phyloP scores from a whole-genome alignment of 2,888 invertebrate species.

The Ophraella communa region DNA sequence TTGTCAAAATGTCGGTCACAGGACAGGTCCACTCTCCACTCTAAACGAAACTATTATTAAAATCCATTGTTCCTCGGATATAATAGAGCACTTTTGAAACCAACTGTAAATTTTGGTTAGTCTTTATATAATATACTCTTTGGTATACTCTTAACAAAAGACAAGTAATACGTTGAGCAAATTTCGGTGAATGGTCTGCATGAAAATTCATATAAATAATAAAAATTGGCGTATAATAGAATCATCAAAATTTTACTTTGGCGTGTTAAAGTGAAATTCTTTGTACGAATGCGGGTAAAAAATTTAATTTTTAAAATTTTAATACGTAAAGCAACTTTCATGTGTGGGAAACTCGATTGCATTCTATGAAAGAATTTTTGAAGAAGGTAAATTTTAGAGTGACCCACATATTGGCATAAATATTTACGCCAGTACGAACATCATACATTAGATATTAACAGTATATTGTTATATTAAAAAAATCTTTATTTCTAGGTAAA shows the following conservation, averaged over 20 bases:
- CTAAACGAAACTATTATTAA: constrained; percentile 20
- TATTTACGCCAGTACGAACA: too few relatives aligned
- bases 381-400: too few relatives aligned
- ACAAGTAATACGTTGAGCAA: constrained; percentile 5
- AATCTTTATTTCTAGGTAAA: not conserved
- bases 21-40: constrained; percentile 17
- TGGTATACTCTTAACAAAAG: not conserved
- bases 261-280: not conserved
- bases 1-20: constrained; percentile 14
- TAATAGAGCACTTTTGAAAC: constrained; percentile 10
- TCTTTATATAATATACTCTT: not conserved
- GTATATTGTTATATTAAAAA: not conserved
- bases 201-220: constrained; percentile 4
- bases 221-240: not conserved
- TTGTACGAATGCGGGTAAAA: not conserved
- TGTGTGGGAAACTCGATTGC: too few relatives aligned
- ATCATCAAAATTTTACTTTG: not conserved
- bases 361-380: too few relatives aligned
- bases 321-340: too few relatives aligned
- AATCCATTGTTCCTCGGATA: constrained; percentile 7
- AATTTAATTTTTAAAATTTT: not conserved
- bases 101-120: constrained; percentile 16
- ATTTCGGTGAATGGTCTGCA: not conserved
- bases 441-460: not conserved
- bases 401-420: too few relatives aligned